A percentile compares a stretch with the other conserved stretches of the same genome.
These are phyloP conservation scores for Hoplodrina ambigua DNA, from an alignment of 2,888 invertebrate genomes.

Conservation along the genomic window DNA sequence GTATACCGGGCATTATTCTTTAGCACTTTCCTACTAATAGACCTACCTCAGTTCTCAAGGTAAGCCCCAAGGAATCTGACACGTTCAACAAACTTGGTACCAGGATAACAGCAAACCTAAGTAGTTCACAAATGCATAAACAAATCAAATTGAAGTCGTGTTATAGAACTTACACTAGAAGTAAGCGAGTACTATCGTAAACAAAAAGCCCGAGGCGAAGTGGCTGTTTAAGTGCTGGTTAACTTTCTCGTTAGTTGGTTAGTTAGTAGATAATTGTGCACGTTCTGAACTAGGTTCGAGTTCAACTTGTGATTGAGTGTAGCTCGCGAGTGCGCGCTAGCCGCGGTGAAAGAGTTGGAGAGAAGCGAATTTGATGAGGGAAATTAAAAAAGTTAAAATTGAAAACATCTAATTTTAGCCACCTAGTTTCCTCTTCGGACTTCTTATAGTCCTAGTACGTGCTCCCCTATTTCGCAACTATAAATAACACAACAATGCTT, in stretches of 20 bases:
- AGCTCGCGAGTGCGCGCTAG: conserved; percentile 56
- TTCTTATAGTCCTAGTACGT: conserved; percentile 26
- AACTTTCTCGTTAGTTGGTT: conserved; percentile 68
- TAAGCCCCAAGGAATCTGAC: neutral
- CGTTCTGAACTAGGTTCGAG: conserved; percentile 66
- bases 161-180: conserved; percentile 51
- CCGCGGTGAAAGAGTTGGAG: conserved; percentile 36
- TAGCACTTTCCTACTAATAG: no score
- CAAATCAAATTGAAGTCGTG: conserved; percentile 57
- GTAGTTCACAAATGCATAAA: conserved; percentile 56
- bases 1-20: no score
- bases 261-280: conserved; percentile 71
- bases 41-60: neutral
- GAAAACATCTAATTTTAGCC: conserved; percentile 31
- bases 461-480: conserved; percentile 21
- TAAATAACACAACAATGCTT: conserved; percentile 42
- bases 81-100: conserved; percentile 27
- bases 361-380: conserved; percentile 42
- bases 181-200: conserved; percentile 60
- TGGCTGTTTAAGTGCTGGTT: conserved; percentile 66
- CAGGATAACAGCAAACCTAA: conserved; percentile 46
- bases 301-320: conserved; percentile 70
- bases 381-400: conserved; percentile 37
- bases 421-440: neutral
- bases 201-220: conserved; percentile 61